Evolutionary conservation across 2,797 vertebrate genomes (phyloP).

Genomic region (Orestias chungarensis): DNA sequence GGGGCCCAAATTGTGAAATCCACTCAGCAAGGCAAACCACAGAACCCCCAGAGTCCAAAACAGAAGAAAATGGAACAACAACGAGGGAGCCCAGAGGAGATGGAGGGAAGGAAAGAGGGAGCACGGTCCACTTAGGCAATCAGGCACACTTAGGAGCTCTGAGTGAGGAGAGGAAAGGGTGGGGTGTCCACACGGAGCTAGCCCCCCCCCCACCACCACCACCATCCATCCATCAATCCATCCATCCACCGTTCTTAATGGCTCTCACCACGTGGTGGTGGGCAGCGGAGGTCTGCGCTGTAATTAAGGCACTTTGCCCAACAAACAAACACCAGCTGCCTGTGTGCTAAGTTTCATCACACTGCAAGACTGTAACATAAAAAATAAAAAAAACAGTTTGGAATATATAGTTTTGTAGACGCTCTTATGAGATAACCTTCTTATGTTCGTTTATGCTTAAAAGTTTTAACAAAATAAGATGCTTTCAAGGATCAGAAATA

Average conservation of each 20-base stretch:
- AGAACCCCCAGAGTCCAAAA: conserved; percentile 74
- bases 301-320: conserved; percentile 81
- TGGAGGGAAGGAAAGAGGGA: conserved; percentile 62
- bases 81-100: conserved; percentile 55
- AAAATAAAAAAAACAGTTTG: no score
- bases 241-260: conserved; percentile 75
- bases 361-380: conserved; percentile 59
- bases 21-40: conserved; percentile 76
- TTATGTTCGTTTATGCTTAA: no score
- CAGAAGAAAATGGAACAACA: conserved; percentile 73
- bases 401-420: conserved; percentile 27
- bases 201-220: conserved; percentile 64
- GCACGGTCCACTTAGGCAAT: conserved; percentile 79
- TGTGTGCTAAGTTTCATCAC: conserved; percentile 64
- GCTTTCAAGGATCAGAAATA: background rate
- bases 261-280: conserved; percentile 59
- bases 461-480: no score
- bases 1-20: conserved; percentile 74
- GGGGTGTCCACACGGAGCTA: conserved; percentile 57
- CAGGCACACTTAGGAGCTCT: conserved; percentile 80
- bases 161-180: conserved; percentile 67
- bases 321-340: conserved; percentile 58
- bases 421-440: conserved; percentile 3
- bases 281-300: conserved; percentile 63
- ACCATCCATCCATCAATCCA: conserved; percentile 58